phyloP scores from a whole-genome alignment of 2,797 vertebrate species.

The Lepus oiostolus region DNA sequence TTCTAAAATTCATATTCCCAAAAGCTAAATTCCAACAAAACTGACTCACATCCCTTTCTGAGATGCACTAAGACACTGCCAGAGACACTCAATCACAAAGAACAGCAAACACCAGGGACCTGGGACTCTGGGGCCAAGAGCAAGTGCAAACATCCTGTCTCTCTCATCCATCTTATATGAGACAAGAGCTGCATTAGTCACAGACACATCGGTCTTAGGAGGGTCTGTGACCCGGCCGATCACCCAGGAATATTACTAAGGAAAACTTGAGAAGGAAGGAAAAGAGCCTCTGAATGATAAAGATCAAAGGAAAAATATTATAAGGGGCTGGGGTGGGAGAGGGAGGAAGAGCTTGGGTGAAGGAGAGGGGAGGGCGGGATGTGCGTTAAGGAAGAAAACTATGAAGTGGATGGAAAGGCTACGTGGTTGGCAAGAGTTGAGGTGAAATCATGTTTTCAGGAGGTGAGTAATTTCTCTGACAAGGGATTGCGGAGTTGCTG shows the following conservation, averaged over 20 bases:
- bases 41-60: neutral
- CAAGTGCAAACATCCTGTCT: neutral
- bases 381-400: neutral
- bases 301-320: neutral
- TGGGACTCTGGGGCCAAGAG: neutral
- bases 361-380: neutral
- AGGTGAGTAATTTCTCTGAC: neutral
- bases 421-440: neutral
- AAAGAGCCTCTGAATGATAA: neutral
- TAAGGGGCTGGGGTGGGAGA: too few relatives aligned
- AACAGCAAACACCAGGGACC: neutral
- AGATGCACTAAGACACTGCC: neutral
- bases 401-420: neutral
- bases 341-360: neutral
- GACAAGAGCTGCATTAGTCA: neutral
- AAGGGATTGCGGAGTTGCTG: neutral
- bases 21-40: conserved; percentile 39
- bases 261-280: conserved; percentile 40
- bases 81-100: neutral
- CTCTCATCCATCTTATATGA: neutral
- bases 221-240: neutral
- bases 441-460: neutral
- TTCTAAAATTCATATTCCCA: conserved; percentile 25
- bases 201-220: neutral
- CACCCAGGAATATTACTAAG: neutral